Conservation (phyloP, 2,113 vertebrate genomes). For the Bungarus multicinctus region DNA sequence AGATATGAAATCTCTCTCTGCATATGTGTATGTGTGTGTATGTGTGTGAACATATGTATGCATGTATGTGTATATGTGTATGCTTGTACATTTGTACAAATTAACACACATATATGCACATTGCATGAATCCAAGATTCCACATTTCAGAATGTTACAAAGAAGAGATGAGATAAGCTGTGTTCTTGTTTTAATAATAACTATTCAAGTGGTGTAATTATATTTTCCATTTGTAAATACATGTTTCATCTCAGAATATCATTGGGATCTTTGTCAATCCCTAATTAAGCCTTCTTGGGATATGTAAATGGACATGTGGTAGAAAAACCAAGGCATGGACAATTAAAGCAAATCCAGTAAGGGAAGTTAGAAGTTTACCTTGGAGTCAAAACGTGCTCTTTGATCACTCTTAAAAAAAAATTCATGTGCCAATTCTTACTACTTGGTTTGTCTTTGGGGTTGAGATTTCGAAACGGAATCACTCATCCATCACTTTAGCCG, state of each 20-base stretch:
- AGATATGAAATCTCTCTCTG: neutral
- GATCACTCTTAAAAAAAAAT: too few relatives aligned
- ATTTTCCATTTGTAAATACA: constrained; percentile 31
- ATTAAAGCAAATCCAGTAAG: neutral
- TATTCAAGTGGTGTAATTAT: constrained; percentile 28
- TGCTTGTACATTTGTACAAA: neutral
- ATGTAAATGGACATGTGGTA: neutral
- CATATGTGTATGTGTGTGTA: neutral
- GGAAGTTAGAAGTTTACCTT: neutral
- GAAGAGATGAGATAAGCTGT: constrained; percentile 38
- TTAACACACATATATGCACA: neutral
- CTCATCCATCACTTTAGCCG: neutral
- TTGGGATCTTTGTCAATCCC: constrained; percentile 27
- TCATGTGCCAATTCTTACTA: neutral
- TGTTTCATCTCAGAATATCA: constrained; percentile 22
- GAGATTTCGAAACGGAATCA: neutral
- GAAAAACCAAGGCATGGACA: neutral
- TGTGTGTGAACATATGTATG: too few relatives aligned
- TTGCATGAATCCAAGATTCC: constrained; percentile 25
- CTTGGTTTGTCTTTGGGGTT: neutral
- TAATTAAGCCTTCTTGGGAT: constrained; percentile 1
- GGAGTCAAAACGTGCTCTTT: neutral
- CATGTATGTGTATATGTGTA: neutral
- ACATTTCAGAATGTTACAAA: constrained; percentile 33
- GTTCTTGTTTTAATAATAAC: constrained; percentile 58